phyloP scores from a whole-genome alignment of 2,888 invertebrate genomes.

The Aproaerema taeniolella region DNA sequence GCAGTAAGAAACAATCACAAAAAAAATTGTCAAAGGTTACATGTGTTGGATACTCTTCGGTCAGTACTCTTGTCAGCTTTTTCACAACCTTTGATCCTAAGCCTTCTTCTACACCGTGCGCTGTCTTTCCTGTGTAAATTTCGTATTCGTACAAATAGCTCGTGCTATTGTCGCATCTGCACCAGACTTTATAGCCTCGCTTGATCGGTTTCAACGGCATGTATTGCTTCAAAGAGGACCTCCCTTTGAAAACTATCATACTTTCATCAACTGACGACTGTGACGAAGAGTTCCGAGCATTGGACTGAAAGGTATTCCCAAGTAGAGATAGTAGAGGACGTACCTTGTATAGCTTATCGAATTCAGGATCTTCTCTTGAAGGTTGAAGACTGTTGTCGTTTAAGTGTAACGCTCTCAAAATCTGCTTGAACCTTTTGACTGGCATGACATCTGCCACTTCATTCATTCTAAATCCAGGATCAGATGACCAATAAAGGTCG shows the following conservation, averaged over 20 bases:
- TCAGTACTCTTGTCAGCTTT: background rate
- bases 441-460: slow-evolving; percentile 17
- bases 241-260: slow-evolving; percentile 21
- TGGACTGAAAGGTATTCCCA: background rate
- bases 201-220: slow-evolving; percentile 20
- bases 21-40: slow-evolving; percentile 19
- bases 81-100: slow-evolving; percentile 10
- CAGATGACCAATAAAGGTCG: slow-evolving; percentile 27
- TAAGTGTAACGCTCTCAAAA: slow-evolving; percentile 24
- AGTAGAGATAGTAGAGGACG: slow-evolving; percentile 1
- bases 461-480: slow-evolving; percentile 24
- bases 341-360: slow-evolving; percentile 12
- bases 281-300: background rate
- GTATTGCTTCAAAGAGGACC: slow-evolving; percentile 17
- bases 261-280: slow-evolving; percentile 20
- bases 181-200: slow-evolving; percentile 16
- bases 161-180: slow-evolving; percentile 8
- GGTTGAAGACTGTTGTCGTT: slow-evolving; percentile 21
- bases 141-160: slow-evolving; percentile 10
- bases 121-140: slow-evolving; percentile 9
- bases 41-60: slow-evolving; percentile 16
- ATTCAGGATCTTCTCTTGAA: background rate
- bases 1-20: slow-evolving; percentile 15
- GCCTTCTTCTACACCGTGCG: slow-evolving; percentile 1
- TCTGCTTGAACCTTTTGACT: slow-evolving; percentile 24